These are phyloP conservation scores for Coenobita brevimanus DNA, from an alignment of 1,140 invertebrate species.

Conservation along the genomic window DNA sequence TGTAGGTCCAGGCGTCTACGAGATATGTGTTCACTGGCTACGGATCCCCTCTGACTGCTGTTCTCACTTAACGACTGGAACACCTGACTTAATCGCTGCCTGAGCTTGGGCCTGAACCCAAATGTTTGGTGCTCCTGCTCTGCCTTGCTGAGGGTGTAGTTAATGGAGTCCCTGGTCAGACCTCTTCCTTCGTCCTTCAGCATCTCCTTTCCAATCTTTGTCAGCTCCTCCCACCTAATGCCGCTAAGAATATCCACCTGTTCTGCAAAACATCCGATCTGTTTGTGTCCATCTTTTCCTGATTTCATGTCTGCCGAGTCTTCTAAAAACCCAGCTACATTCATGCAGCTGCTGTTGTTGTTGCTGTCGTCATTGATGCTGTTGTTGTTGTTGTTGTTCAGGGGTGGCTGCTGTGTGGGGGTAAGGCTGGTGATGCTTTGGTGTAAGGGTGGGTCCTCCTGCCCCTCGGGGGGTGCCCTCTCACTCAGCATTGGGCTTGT, in stretches of 20 bases:
- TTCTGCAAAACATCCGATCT: slow-evolving; percentile 33
- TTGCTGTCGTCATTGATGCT: slow-evolving; percentile 42
- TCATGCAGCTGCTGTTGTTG: slow-evolving; percentile 21
- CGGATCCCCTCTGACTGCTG: neutral
- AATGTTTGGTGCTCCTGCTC: neutral
- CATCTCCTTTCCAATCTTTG: slow-evolving; percentile 45
- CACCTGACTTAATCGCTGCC: neutral
- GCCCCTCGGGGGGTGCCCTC: slow-evolving; percentile 61
- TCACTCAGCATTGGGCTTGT: slow-evolving; percentile 58
- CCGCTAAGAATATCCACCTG: slow-evolving; percentile 40
- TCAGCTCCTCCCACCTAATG: slow-evolving; percentile 44
- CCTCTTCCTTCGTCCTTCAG: slow-evolving; percentile 36
- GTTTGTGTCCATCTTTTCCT: neutral
- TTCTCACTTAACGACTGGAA: neutral
- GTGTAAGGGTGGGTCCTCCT: slow-evolving; percentile 59
- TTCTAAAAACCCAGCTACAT: neutral
- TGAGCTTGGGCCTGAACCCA: slow-evolving; percentile 30
- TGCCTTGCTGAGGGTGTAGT: neutral
- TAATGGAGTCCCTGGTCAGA: neutral
- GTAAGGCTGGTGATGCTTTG: slow-evolving; percentile 45
- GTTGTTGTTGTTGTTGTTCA: slow-evolving; percentile 34
- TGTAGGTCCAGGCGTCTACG: neutral
- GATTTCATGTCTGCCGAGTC: neutral
- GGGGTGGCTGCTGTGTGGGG: neutral
- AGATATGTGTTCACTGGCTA: neutral